These are phyloP conservation scores for Melanaphis sacchari DNA, from an alignment of 1,140 invertebrate genomes.

Conservation along the genomic window DNA sequence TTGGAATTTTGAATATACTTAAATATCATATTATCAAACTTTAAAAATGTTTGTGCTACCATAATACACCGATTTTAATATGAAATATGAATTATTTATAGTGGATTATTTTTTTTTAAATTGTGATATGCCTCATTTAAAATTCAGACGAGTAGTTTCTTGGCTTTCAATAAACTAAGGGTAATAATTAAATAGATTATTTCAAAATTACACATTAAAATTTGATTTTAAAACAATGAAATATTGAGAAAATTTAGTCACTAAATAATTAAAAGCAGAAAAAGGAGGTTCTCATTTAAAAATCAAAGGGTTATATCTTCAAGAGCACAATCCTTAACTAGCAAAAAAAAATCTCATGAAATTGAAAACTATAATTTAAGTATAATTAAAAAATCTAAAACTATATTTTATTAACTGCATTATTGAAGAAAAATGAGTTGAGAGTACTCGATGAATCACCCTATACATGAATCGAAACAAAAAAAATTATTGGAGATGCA, in stretches of 20 bases:
- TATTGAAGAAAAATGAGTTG: neutral
- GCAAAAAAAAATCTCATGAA: too few species aligned
- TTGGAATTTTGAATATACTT: neutral
- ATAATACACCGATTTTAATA: too few species aligned
- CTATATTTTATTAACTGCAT: neutral
- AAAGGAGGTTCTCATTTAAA: neutral
- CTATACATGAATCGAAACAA: neutral
- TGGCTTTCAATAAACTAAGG: neutral
- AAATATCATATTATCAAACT: neutral
- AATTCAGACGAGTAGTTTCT: neutral
- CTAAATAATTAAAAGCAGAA: neutral
- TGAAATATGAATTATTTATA: neutral
- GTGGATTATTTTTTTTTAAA: neutral
- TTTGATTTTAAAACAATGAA: neutral
- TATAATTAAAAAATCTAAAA: neutral
- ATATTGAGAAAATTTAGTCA: neutral
- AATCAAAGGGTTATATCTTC: too few species aligned
- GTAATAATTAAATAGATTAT: neutral
- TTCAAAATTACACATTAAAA: neutral
- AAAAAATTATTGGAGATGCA: neutral
- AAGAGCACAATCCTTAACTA: too few species aligned
- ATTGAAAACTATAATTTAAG: too few species aligned
- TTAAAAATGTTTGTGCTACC: too few species aligned
- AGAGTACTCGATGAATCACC: neutral
- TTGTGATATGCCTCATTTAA: neutral